phyloP scores from a whole-genome alignment of 2,888 invertebrate species.

The Pammene aurita region DNA sequence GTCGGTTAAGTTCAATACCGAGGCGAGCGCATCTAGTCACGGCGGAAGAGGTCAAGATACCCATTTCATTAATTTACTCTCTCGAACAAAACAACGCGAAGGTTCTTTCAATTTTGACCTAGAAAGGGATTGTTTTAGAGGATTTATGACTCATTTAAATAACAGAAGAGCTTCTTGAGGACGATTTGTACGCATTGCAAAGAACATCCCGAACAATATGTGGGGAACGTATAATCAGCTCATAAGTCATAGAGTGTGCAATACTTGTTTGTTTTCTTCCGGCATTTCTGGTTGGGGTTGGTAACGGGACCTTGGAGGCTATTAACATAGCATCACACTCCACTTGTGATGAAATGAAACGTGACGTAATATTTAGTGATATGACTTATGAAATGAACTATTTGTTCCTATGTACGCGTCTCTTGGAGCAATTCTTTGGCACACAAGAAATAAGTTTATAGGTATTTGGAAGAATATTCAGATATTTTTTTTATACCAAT shows the following conservation, averaged over 20 bases:
- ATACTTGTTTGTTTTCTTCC: constrained; percentile 55
- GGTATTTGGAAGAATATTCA: too few species aligned
- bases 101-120: constrained; percentile 55
- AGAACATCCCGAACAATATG: constrained; percentile 65
- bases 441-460: background rate
- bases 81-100: constrained; percentile 46
- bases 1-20: constrained; percentile 34
- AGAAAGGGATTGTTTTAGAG: constrained; percentile 55
- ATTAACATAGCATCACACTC: constrained; percentile 17
- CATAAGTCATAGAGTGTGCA: constrained; percentile 59
- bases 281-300: constrained; percentile 38
- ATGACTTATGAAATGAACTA: too few species aligned
- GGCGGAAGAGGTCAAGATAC: constrained; percentile 49
- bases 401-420: background rate
- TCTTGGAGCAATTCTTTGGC: background rate
- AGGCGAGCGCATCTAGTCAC: constrained; percentile 37
- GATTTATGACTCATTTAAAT: constrained; percentile 60
- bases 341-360: background rate
- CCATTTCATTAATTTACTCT: constrained; percentile 50
- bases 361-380: background rate
- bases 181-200: constrained; percentile 67
- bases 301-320: constrained; percentile 9
- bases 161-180: constrained; percentile 62
- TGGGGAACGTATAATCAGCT: constrained; percentile 64
- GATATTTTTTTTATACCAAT: too few species aligned